Evolutionary conservation across 1,140 invertebrate species (phyloP), one percentile per base, ranked within the genome.

Genomic region (Drosophila navojoa): DNA sequence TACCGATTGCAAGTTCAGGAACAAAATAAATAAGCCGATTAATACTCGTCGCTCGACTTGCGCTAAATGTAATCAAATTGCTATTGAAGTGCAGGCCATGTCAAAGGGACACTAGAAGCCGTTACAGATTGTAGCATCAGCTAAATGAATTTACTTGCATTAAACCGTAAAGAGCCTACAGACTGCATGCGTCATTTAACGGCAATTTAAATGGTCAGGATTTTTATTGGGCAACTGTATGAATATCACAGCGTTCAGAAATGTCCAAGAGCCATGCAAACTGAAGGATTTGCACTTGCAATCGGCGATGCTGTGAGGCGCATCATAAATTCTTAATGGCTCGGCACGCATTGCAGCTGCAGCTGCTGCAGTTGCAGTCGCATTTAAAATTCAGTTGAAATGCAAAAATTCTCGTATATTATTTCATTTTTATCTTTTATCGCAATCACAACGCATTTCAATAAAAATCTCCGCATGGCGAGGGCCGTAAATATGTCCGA

Each of bases 321-420:
- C 78, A 87, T 79, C 76, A 87, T 87, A 82, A 87, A 87, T 87
- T 75, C 67, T 89, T 87, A 89, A 87, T 87, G 82, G 72, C 42
- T 68, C 59, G 52, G 53, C 60, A 76, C 59, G 57, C 73, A 76
- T 44, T 47, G 63, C 76, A 15, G 42, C 42, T 44, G 42, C 42
- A 40, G 16, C 45, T 3, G 42, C 42, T 59, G 47, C 69, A 42
- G 72, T 57, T 54, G 55, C 25, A 60, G 57, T 3, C 16, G 50
- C 57, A 67, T 67, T 67, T 32, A 72, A 72, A 54, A 72, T 73
- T 50, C 71, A 73, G 47, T 35, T 16, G 22, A 15, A 11, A 13
- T 47, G 67, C 44, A 47, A 71, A 76, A 81, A 73, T 71, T 52
- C 47, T 32, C 64, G 49, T 49, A 70, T 74, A 70, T 62, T 61